Conservation (phyloP, 2,113 vertebrate species). For the Piaya cayana region DNA sequence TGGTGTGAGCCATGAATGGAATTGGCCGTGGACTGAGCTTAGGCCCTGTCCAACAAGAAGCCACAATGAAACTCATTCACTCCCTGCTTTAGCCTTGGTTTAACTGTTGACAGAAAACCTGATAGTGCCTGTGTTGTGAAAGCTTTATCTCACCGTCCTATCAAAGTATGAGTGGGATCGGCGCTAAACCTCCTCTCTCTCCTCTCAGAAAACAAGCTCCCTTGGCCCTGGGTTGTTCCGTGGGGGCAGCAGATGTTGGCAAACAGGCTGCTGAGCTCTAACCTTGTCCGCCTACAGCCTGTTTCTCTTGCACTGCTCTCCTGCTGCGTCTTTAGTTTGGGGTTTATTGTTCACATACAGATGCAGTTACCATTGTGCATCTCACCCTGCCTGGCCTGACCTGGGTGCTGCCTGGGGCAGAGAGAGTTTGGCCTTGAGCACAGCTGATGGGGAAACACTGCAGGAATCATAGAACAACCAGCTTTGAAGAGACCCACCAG, state of each 20-base stretch:
- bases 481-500: no score
- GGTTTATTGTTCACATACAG: accelerated
- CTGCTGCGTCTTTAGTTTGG: background rate
- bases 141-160: conserved; percentile 70
- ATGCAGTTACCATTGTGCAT: background rate
- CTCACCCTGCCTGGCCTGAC: background rate
- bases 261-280: background rate
- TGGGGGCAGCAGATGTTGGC: accelerated
- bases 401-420: background rate
- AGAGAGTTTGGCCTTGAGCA: background rate
- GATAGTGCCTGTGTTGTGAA: conserved; percentile 53
- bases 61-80: conserved; percentile 6
- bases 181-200: conserved; percentile 72
- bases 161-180: conserved; percentile 70
- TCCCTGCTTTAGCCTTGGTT: conserved; percentile 67
- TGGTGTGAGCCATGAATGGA: background rate
- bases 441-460: background rate
- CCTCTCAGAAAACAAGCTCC: conserved; percentile 41
- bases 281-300: accelerated
- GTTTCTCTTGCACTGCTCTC: background rate
- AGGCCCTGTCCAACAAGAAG: background rate
- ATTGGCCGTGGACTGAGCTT: background rate
- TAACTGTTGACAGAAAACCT: conserved; percentile 52
- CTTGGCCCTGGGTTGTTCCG: background rate
- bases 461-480: no score